Percentiles rank a stretch among this genome's conserved stretches.
Conservation (phyloP, 2,888 invertebrate genomes). For the Hypselothyrea guttata region DNA sequence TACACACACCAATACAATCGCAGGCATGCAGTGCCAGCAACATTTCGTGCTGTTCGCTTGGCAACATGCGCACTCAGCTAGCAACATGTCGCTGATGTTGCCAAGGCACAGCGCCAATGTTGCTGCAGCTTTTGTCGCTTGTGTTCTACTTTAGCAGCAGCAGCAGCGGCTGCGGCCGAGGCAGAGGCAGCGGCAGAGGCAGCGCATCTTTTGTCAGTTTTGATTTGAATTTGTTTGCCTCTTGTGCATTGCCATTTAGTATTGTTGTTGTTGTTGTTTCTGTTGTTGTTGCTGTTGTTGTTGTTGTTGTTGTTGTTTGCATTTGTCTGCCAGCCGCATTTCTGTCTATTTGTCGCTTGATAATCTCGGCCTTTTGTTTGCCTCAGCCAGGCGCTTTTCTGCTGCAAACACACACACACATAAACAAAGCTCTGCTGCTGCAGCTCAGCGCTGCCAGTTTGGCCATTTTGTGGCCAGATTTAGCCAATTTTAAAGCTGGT, state of each 20-base stretch:
- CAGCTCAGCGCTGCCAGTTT: not conserved
- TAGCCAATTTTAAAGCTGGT: too few relatives aligned
- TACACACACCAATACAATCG: not conserved
- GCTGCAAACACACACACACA: slow-evolving; percentile 7
- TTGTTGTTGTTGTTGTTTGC: slow-evolving; percentile 18
- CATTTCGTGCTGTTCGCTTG: slow-evolving; percentile 29
- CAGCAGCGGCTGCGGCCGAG: slow-evolving; percentile 7
- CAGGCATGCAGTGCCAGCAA: slow-evolving; percentile 18
- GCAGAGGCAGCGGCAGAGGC: slow-evolving; percentile 7
- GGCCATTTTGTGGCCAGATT: too few relatives aligned
- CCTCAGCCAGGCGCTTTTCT: slow-evolving; percentile 12
- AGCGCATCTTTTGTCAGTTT: slow-evolving; percentile 56
- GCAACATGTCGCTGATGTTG: slow-evolving; percentile 44
- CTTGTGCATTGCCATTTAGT: slow-evolving; percentile 52
- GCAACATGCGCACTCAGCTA: slow-evolving; percentile 55
- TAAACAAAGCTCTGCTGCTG: slow-evolving; percentile 5
- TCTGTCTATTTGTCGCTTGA: slow-evolving; percentile 62
- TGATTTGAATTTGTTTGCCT: slow-evolving; percentile 73
- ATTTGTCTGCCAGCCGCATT: slow-evolving; percentile 49
- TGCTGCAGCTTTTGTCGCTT: slow-evolving; percentile 13
- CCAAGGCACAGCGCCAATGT: slow-evolving; percentile 19
- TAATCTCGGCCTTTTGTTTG: slow-evolving; percentile 59
- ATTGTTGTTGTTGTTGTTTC: slow-evolving; percentile 26
- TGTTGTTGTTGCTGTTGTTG: slow-evolving; percentile 16
- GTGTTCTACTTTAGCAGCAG: slow-evolving; percentile 35